Conservation (phyloP, 2,888 invertebrate species). For the Plagodis dolabraria region DNA sequence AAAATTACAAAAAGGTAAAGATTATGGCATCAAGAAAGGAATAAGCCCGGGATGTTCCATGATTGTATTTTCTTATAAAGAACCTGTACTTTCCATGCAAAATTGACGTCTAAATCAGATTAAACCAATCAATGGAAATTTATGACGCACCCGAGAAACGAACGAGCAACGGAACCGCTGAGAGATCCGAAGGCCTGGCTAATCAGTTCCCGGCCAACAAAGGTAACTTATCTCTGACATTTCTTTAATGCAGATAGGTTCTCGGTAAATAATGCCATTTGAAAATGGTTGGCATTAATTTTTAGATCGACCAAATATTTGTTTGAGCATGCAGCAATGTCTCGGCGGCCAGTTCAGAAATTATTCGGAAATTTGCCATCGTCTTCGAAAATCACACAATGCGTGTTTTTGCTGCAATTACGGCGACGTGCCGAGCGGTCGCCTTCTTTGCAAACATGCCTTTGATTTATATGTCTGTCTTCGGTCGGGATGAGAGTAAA, state of each 20-base stretch:
- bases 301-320: conserved; percentile 34
- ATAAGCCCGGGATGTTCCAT: conserved; percentile 61
- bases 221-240: conserved; percentile 45
- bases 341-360: conserved; percentile 43
- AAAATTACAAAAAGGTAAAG: conserved; percentile 54
- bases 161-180: conserved; percentile 66
- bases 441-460: conserved; percentile 72
- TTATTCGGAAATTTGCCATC: conserved; percentile 80
- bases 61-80: conserved; percentile 77
- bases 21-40: conserved; percentile 68
- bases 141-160: conserved; percentile 81
- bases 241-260: conserved; percentile 43
- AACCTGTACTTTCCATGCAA: conserved; percentile 77
- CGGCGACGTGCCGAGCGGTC: conserved; percentile 73
- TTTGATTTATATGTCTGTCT: conserved; percentile 81
- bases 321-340: conserved; percentile 15
- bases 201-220: conserved; percentile 70
- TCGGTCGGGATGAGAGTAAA: conserved; percentile 71
- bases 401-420: conserved; percentile 82
- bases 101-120: conserved; percentile 85
- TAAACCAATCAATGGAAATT: conserved; percentile 85
- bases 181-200: conserved; percentile 71
- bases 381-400: conserved; percentile 76
- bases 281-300: conserved; percentile 20
- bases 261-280: conserved; percentile 26